phyloP scores from a whole-genome alignment of 1,140 invertebrate genomes.

The Apis mellifera region Amel_HAv3.1 CM009945.2:5427501-5428000 shows the following conservation, averaged over 20 bases:
- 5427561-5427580: background rate
- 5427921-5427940: slow-evolving; percentile 18
- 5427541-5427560: background rate
- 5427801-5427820: slow-evolving; percentile 36
- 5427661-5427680: background rate
- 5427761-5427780: slow-evolving; percentile 41
- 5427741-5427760: slow-evolving; percentile 55
- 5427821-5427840: slow-evolving; percentile 27
- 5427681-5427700: background rate
- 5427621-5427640: background rate
- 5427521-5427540: background rate
- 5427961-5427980: slow-evolving; percentile 6
- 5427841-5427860: slow-evolving; percentile 41
- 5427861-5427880: slow-evolving; percentile 41
- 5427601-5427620: background rate
- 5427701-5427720: slow-evolving; percentile 17
- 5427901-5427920: slow-evolving; percentile 1
- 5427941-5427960: background rate
- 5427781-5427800: slow-evolving; percentile 12
- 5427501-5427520: background rate
- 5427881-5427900: slow-evolving; percentile 7
- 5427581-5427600: background rate
- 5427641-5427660: background rate
- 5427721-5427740: slow-evolving; percentile 38
- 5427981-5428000: background rate